Conservation (phyloP, 2,113 vertebrate species). For the Tapirus terrestris region DNA sequence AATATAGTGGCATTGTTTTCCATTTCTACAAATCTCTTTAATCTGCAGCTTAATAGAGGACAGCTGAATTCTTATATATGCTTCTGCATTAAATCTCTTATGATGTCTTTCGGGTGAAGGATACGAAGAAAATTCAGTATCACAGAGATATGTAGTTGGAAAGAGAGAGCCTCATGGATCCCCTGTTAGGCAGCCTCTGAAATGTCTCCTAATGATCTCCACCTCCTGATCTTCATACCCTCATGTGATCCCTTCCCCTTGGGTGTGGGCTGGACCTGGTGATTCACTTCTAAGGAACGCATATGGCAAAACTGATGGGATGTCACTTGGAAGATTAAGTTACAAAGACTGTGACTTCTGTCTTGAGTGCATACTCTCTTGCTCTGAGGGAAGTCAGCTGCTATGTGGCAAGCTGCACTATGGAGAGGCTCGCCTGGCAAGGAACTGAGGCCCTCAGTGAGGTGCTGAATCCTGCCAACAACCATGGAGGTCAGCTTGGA, state of each 20-base stretch:
- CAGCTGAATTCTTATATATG: not conserved
- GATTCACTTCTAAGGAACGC: not conserved
- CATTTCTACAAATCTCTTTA: not conserved
- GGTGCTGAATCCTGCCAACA: not conserved
- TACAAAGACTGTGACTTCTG: not conserved
- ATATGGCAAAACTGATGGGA: not conserved
- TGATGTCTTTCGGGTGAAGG: not conserved
- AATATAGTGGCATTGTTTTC: not conserved
- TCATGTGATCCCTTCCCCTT: not conserved
- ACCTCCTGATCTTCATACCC: not conserved
- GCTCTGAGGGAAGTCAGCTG: not conserved
- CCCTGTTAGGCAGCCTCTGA: not conserved
- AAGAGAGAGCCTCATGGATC: not conserved
- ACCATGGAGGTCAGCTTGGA: rapidly evolving
- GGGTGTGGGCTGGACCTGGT: not conserved
- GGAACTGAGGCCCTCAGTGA: not conserved
- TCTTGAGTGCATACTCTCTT: not conserved
- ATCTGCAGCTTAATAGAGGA: not conserved
- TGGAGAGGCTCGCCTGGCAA: not conserved
- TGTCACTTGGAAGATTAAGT: not conserved
- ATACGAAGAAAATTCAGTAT: not conserved
- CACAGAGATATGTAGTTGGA: not conserved
- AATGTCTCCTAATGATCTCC: not conserved
- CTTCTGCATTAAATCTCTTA: not conserved
- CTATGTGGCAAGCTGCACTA: not conserved